A percentile compares a stretch with the other conserved stretches of the same genome.
Conservation (phyloP, 2,888 invertebrate genomes). For the Tiliacea aurago region DNA sequence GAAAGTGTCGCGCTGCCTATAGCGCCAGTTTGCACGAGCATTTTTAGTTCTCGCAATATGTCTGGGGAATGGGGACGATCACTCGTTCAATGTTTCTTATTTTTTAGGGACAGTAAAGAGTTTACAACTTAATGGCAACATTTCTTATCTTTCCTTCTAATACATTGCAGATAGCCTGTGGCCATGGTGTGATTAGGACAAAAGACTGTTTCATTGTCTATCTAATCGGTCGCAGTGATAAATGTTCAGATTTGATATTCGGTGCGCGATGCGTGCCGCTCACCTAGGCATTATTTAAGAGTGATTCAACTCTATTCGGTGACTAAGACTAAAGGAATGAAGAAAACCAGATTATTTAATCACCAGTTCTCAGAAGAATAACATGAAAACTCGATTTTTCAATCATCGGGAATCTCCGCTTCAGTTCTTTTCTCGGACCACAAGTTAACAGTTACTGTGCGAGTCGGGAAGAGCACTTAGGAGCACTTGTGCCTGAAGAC, state of each 20-base stretch:
- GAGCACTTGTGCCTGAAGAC: constrained; percentile 59
- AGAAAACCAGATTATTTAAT: constrained; percentile 27
- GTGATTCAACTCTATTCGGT: constrained; percentile 44
- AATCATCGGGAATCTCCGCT: constrained; percentile 24
- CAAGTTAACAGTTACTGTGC: constrained; percentile 51
- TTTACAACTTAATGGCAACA: background rate
- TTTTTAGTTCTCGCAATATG: background rate
- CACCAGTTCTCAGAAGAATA: background rate
- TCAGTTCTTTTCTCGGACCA: constrained; percentile 32
- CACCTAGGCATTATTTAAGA: constrained; percentile 29
- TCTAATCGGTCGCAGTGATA: background rate
- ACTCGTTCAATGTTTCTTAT: background rate
- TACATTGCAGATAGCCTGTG: background rate
- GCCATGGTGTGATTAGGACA: background rate
- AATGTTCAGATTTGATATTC: constrained; percentile 36
- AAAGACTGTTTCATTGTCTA: background rate
- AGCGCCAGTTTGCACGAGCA: too few relatives aligned
- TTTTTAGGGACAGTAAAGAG: background rate
- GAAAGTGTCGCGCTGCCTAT: too few relatives aligned
- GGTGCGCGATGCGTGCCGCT: background rate
- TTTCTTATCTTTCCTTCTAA: background rate
- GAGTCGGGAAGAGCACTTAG: constrained; percentile 55
- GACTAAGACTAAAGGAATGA: constrained; percentile 38
- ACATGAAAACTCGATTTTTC: background rate
- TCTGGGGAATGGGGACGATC: background rate